phyloP scores from a whole-genome alignment of 2,888 invertebrate species.

The Dicyrtoma fusca region DNA sequence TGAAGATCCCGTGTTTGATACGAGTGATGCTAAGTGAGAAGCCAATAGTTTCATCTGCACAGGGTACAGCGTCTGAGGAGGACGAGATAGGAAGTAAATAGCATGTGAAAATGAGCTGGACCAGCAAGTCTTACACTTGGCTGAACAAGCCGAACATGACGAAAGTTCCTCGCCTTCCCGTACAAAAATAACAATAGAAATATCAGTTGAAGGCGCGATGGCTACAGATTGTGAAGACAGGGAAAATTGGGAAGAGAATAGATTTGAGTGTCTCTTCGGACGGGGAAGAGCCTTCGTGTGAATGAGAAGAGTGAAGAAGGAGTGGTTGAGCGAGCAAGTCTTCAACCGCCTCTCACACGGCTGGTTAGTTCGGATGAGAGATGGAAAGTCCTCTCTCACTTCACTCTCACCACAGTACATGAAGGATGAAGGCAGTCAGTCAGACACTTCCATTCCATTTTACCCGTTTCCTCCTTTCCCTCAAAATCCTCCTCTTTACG shows the following conservation, averaged over 20 bases:
- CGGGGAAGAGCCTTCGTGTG: background rate
- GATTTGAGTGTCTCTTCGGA: constrained; percentile 14
- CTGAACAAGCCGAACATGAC: background rate
- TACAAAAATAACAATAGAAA: background rate
- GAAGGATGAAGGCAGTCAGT: too few species aligned
- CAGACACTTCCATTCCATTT: too few species aligned
- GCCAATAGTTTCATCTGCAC: too few species aligned
- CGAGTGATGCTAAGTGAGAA: background rate
- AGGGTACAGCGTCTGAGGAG: too few species aligned
- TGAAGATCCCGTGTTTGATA: too few species aligned
- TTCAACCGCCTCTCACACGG: constrained; percentile 13
- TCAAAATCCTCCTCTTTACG: too few species aligned
- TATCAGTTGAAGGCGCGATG: background rate
- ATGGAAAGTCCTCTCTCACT: background rate
- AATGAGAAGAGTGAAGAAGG: constrained; percentile 4
- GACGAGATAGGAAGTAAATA: background rate
- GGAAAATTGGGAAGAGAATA: constrained; percentile 13
- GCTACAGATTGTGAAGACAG: constrained; percentile 4
- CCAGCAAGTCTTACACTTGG: constrained; percentile 8
- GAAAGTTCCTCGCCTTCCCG: too few species aligned
- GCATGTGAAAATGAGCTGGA: background rate
- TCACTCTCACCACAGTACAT: too few species aligned
- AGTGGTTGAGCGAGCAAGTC: constrained; percentile 1
- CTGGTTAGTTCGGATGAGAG: constrained; percentile 9
- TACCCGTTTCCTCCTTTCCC: too few species aligned